A percentile compares a stretch with the other conserved stretches of the same genome.
Conservation (phyloP, 23 tunicate genomes). For the Oikopleura dioica region DNA sequence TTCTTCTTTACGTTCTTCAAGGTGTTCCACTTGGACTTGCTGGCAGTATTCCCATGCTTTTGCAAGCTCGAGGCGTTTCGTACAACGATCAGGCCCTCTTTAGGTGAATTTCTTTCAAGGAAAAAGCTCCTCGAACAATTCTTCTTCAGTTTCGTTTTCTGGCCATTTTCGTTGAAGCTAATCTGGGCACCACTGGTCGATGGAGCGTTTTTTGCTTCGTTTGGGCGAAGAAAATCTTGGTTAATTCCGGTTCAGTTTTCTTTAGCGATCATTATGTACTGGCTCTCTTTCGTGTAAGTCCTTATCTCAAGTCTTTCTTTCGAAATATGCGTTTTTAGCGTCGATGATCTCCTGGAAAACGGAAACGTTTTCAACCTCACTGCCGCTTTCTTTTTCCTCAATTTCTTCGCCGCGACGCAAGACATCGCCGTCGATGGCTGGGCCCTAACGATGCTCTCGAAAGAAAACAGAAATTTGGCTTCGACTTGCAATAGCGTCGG, state of each 20-base stretch:
- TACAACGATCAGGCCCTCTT: background rate
- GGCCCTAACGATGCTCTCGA: constrained; percentile 82
- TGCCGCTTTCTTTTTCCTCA: constrained; percentile 39
- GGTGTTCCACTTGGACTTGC: constrained; percentile 85
- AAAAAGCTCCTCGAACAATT: constrained; percentile 69
- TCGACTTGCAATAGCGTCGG: constrained; percentile 94
- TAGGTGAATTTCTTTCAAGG: too few species aligned
- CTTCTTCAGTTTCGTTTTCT: constrained; percentile 82
- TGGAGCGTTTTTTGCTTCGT: constrained; percentile 38
- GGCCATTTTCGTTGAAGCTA: constrained; percentile 85
- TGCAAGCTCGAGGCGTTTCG: background rate
- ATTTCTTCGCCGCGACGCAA: constrained; percentile 90
- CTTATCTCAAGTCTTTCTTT: background rate
- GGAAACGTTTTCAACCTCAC: constrained; percentile 32
- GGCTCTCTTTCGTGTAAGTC: constrained; percentile 31
- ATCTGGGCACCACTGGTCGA: constrained; percentile 93
- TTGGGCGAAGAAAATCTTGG: constrained; percentile 91
- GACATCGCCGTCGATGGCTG: constrained; percentile 97
- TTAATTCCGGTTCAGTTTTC: constrained; percentile 68
- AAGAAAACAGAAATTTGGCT: constrained; percentile 66
- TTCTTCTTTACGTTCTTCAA: constrained; percentile 59
- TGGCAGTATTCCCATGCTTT: constrained; percentile 85
- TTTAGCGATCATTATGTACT: constrained; percentile 44
- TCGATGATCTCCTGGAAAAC: constrained; percentile 28
- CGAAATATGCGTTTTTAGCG: constrained; percentile 15